Evolutionary conservation across 2,888 invertebrate genomes (phyloP).

Genomic region (Oligia latruncula): DNA sequence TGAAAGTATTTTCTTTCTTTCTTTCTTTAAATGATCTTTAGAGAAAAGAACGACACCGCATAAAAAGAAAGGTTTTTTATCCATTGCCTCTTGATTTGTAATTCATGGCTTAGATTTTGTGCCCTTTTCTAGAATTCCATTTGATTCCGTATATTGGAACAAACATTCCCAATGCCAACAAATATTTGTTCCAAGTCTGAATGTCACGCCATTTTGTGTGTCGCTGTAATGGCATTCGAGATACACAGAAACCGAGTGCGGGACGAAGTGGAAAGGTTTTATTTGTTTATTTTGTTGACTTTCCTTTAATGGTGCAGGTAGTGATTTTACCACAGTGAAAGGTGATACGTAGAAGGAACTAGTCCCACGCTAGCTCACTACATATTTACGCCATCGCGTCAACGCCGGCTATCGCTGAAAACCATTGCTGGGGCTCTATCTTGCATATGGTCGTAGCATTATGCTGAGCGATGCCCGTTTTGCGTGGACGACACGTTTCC

Average conservation of each 20-base stretch:
- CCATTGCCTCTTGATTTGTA: neutral
- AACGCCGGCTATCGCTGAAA: no score
- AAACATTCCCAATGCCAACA: slow-evolving; percentile 42
- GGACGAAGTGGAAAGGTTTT: slow-evolving; percentile 6
- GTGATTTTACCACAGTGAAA: neutral
- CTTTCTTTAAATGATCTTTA: no score
- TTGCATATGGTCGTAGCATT: no score
- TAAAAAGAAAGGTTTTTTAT: neutral
- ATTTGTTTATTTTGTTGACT: slow-evolving; percentile 39
- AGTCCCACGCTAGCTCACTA: no score
- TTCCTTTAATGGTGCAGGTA: neutral
- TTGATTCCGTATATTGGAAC: slow-evolving; percentile 36
- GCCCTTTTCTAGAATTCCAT: slow-evolving; percentile 4
- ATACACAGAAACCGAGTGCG: slow-evolving; percentile 8
- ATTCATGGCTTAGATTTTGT: neutral
- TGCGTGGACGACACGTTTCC: no score
- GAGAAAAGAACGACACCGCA: no score
- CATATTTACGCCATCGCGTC: no score
- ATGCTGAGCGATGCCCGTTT: no score
- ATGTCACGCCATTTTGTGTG: slow-evolving; percentile 43
- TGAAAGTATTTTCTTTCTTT: no score
- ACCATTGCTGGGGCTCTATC: no score
- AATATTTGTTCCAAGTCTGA: slow-evolving; percentile 47
- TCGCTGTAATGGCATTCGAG: slow-evolving; percentile 42
- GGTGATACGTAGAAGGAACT: neutral